phyloP scores from a whole-genome alignment of 2,797 vertebrate species.

The Buceros bicornis region DNA sequence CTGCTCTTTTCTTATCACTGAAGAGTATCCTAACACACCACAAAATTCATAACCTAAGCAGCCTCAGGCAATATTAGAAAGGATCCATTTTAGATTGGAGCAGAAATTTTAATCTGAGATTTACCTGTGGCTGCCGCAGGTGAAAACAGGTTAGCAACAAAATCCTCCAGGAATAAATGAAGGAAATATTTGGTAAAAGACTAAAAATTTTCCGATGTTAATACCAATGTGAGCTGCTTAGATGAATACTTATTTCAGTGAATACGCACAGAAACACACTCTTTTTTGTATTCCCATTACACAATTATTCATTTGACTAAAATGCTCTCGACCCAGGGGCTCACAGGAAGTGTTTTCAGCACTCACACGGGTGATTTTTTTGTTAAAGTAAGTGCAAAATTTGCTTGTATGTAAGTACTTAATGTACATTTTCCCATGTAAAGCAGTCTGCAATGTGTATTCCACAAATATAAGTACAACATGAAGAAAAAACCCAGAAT shows the following conservation, averaged over 20 bases:
- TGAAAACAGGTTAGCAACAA: constrained; percentile 52
- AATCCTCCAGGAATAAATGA: constrained; percentile 60
- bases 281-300: neutral
- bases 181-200: constrained; percentile 50
- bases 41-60: constrained; percentile 68
- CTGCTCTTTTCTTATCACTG: constrained; percentile 71
- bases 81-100: constrained; percentile 70
- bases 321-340: neutral
- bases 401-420: neutral
- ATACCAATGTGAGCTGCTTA: neutral
- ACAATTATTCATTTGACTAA: neutral
- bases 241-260: neutral
- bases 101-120: constrained; percentile 75
- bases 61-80: constrained; percentile 64
- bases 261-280: neutral
- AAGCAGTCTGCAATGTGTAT: neutral
- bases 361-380: fast-evolving
- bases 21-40: constrained; percentile 60
- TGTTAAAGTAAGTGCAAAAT: neutral
- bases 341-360: neutral
- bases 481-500: neutral
- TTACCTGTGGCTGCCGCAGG: constrained; percentile 69
- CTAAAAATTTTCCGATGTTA: constrained; percentile 3
- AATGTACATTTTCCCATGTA: neutral
- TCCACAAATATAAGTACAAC: neutral